These are phyloP conservation scores for Upupa epops DNA, from an alignment of 2,113 vertebrate genomes.

Conservation along the genomic window DNA sequence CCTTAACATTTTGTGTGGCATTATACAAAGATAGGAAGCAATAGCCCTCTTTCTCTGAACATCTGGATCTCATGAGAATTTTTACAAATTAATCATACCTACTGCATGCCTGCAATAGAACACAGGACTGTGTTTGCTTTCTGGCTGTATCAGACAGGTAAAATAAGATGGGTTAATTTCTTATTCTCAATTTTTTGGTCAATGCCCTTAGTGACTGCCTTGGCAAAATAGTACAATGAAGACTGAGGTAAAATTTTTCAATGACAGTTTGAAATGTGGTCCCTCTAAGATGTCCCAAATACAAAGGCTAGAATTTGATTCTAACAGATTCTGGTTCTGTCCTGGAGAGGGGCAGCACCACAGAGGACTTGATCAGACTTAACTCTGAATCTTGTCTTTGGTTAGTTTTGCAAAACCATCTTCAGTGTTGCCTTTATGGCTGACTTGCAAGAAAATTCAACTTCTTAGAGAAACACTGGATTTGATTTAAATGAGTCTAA, in stretches of 20 bases:
- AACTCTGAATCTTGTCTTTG: not conserved
- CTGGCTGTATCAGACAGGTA: not conserved
- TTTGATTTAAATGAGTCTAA: not conserved
- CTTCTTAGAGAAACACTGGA: not conserved
- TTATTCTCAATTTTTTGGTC: not conserved
- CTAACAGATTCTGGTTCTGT: not conserved
- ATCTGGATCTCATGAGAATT: not conserved
- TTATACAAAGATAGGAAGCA: not conserved
- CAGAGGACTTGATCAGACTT: not conserved
- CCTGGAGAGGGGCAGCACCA: not conserved
- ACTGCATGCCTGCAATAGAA: not conserved
- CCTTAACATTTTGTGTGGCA: not conserved
- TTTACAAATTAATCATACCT: not conserved
- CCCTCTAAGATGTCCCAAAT: not conserved
- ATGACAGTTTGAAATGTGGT: rapidly evolving
- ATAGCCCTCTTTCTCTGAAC: not conserved
- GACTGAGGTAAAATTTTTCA: not conserved
- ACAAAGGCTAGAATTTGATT: not conserved
- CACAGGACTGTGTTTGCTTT: not conserved
- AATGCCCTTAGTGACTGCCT: not conserved
- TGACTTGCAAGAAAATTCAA: not conserved
- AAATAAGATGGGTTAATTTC: not conserved
- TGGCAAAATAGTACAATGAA: no score
- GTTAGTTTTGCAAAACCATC: not conserved
- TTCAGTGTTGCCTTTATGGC: not conserved